phyloP scores from a whole-genome alignment of 2,797 vertebrate species.

The Psittacula echo region DNA sequence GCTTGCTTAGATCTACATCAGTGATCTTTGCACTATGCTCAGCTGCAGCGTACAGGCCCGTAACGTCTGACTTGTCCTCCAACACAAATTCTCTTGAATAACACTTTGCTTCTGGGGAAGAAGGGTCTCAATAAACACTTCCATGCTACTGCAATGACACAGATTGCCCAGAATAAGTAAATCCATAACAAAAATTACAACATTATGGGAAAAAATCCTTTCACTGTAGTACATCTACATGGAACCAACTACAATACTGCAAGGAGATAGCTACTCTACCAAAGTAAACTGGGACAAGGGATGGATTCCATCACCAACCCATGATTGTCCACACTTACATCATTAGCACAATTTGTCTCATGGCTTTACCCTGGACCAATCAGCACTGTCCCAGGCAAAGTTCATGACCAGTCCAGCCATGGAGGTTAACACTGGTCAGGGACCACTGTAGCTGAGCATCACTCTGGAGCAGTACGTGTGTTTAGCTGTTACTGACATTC shows the following conservation, averaged over 20 bases:
- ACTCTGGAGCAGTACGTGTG: accelerated
- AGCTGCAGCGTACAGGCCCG: neutral
- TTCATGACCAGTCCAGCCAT: neutral
- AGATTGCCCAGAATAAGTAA: neutral
- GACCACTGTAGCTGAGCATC: neutral
- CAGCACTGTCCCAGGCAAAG: neutral
- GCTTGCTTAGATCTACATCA: slow-evolving; percentile 7
- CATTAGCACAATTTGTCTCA: neutral
- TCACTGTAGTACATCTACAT: neutral
- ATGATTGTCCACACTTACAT: neutral
- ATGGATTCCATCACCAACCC: neutral
- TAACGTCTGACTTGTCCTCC: neutral
- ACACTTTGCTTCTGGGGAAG: neutral
- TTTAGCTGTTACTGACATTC: neutral
- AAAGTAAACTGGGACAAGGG: neutral
- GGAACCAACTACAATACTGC: neutral
- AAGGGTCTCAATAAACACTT: neutral
- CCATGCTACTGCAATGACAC: neutral
- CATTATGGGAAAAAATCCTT: neutral
- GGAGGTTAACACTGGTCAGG: neutral
- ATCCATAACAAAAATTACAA: neutral
- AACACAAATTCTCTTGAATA: neutral
- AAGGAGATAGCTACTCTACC: neutral
- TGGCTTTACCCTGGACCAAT: neutral
- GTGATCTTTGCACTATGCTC: neutral